Percentiles rank a stretch among this genome's conserved stretches.
Evolutionary conservation across 1,140 invertebrate species (phyloP).

Genomic region (Drosophila albomicans): DNA sequence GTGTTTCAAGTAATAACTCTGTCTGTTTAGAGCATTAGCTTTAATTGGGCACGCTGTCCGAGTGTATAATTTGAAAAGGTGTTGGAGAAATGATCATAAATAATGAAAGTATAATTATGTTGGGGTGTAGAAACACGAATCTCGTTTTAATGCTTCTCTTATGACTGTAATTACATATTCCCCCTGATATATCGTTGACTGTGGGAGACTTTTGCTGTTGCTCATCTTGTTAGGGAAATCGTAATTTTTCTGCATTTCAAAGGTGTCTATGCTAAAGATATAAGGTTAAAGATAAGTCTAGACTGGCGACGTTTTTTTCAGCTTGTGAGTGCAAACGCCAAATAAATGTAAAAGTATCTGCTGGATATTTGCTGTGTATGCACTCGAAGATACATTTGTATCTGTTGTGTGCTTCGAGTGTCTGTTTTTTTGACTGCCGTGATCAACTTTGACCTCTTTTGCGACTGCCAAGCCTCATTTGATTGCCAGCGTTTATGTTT

Average conservation of each 20-base stretch:
- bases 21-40: slow-evolving; percentile 2
- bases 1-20: background rate
- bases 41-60: slow-evolving; percentile 13
- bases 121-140: slow-evolving; percentile 29
- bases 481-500: slow-evolving; percentile 77
- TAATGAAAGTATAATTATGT: slow-evolving; percentile 20
- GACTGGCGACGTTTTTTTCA: background rate
- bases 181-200: background rate
- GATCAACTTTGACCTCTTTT: slow-evolving; percentile 82
- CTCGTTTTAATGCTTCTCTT: slow-evolving; percentile 27
- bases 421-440: slow-evolving; percentile 52
- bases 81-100: slow-evolving; percentile 35
- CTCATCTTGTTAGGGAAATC: background rate
- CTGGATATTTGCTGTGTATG: slow-evolving; percentile 2
- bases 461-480: slow-evolving; percentile 67
- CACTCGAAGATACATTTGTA: slow-evolving; percentile 12
- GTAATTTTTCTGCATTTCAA: background rate
- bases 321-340: background rate
- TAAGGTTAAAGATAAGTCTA: background rate
- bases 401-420: slow-evolving; percentile 5
- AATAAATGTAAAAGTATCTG: background rate
- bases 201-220: slow-evolving; percentile 1
- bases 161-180: slow-evolving; percentile 16
- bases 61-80: slow-evolving; percentile 25
- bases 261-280: background rate